These are phyloP conservation scores for Spongilla lacustris DNA, from an alignment of 37 sponge, comb jelly and placozoan species.

Conservation along the genomic window DNA sequence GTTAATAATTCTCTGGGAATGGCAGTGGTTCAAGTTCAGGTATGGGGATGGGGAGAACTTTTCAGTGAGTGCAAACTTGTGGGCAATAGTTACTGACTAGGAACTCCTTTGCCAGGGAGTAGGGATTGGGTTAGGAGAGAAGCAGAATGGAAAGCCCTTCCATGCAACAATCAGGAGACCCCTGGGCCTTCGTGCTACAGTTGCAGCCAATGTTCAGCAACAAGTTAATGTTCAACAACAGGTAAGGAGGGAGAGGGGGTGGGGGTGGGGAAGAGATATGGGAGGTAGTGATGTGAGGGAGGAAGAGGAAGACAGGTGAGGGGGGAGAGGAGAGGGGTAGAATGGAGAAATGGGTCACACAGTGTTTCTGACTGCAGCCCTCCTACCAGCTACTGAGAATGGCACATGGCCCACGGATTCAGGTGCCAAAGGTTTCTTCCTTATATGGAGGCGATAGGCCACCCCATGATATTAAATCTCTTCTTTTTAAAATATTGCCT, in stretches of 20 bases:
- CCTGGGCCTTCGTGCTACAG: not conserved
- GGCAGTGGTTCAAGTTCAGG: not conserved
- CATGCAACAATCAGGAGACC: not conserved
- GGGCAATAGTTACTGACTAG: not conserved
- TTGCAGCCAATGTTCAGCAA: not conserved
- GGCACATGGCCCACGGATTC: not conserved
- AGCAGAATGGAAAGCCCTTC: not conserved
- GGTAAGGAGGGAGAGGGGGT: not conserved
- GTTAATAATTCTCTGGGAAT: not conserved
- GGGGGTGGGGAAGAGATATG: no score
- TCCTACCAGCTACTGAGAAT: not conserved
- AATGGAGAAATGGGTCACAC: no score
- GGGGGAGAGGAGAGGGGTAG: no score
- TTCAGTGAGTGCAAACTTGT: not conserved
- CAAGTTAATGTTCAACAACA: constrained; percentile 50
- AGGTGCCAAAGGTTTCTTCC: not conserved
- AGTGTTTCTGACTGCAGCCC: not conserved
- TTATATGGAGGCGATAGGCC: not conserved
- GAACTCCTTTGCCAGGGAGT: not conserved
- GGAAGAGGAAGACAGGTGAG: no score
- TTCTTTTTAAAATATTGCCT: not conserved
- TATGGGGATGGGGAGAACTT: not conserved
- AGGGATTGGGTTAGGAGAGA: not conserved
- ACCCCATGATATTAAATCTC: no score
- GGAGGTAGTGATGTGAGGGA: no score